A percentile compares a stretch with the other conserved stretches of the same genome.
phyloP scores from a whole-genome alignment of 2,797 vertebrate genomes.

The Buceros bicornis region DNA sequence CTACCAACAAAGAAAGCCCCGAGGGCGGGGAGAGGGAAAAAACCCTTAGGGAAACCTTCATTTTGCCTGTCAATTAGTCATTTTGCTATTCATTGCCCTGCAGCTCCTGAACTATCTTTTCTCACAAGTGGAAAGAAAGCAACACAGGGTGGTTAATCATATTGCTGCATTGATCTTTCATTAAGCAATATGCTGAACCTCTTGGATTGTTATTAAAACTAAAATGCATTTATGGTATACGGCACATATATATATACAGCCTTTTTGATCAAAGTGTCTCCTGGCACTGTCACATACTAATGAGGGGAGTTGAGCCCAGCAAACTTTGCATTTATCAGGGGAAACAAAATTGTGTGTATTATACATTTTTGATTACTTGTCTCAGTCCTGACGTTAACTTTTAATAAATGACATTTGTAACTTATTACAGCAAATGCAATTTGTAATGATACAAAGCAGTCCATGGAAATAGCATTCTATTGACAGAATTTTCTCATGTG shows the following conservation, averaged over 20 bases:
- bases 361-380: conserved; percentile 56
- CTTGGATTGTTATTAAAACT: conserved; percentile 52
- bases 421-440: conserved; percentile 25
- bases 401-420: conserved; percentile 56
- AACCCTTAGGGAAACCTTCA: conserved; percentile 51
- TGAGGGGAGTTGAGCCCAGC: neutral
- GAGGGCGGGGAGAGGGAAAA: neutral
- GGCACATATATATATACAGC: conserved; percentile 24
- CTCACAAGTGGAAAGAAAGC: conserved; percentile 57
- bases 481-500: neutral
- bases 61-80: conserved; percentile 61
- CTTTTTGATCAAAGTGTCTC: conserved; percentile 46
- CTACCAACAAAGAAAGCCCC: conserved; percentile 57
- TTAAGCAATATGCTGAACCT: conserved; percentile 63
- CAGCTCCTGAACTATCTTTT: conserved; percentile 45
- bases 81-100: conserved; percentile 49
- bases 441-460: conserved; percentile 32
- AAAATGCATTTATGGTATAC: conserved; percentile 37
- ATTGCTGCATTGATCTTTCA: conserved; percentile 59
- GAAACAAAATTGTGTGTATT: conserved; percentile 28
- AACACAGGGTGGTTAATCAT: conserved; percentile 53
- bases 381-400: conserved; percentile 28
- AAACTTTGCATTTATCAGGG: conserved; percentile 29
- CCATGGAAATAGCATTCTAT: conserved; percentile 28
- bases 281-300: conserved; percentile 9